Percentiles rank a stretch among this genome's conserved stretches.
Evolutionary conservation across 2,797 vertebrate genomes (phyloP).

Genomic region (Spondyliosoma cantharus): DNA sequence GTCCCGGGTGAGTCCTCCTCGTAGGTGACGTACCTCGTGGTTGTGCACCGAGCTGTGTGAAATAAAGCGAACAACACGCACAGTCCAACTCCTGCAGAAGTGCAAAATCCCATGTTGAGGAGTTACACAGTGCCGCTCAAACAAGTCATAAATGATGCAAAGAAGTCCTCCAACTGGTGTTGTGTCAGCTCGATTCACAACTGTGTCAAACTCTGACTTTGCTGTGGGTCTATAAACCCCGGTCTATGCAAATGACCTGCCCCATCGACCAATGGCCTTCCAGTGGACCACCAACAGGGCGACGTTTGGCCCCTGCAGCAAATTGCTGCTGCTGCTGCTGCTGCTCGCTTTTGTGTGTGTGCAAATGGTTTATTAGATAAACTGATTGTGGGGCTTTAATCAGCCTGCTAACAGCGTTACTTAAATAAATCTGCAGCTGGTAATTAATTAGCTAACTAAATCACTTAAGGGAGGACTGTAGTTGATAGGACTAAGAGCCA

Average conservation of each 20-base stretch:
- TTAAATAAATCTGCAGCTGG: slow-evolving; percentile 55
- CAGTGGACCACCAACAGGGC: slow-evolving; percentile 71
- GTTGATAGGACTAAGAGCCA: slow-evolving; percentile 24
- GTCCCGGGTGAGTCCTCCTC: slow-evolving; percentile 81
- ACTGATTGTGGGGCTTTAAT: slow-evolving; percentile 59
- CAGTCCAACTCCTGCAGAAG: slow-evolving; percentile 22
- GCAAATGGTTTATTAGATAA: slow-evolving; percentile 74
- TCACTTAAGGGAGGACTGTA: slow-evolving; percentile 18
- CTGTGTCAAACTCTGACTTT: slow-evolving; percentile 52
- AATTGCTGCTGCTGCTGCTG: slow-evolving; percentile 35
- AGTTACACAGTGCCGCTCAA: slow-evolving; percentile 14
- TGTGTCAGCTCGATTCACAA: slow-evolving; percentile 41
- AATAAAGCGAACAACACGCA: slow-evolving; percentile 65
- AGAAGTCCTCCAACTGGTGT: neutral
- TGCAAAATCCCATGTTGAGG: slow-evolving; percentile 66
- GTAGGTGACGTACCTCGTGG: slow-evolving; percentile 79
- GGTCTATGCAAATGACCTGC: slow-evolving; percentile 81
- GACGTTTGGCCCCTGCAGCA: slow-evolving; percentile 60
- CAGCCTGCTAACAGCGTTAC: slow-evolving; percentile 43
- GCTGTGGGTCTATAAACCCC: slow-evolving; percentile 67
- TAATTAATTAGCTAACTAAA: slow-evolving; percentile 63
- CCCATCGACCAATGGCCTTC: slow-evolving; percentile 80
- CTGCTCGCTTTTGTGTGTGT: slow-evolving; percentile 38
- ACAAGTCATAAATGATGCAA: slow-evolving; percentile 54
- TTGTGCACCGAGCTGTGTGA: slow-evolving; percentile 61